Evolutionary conservation across 2,888 invertebrate species (phyloP).

Genomic region (Peribatodes rhomboidaria): DNA sequence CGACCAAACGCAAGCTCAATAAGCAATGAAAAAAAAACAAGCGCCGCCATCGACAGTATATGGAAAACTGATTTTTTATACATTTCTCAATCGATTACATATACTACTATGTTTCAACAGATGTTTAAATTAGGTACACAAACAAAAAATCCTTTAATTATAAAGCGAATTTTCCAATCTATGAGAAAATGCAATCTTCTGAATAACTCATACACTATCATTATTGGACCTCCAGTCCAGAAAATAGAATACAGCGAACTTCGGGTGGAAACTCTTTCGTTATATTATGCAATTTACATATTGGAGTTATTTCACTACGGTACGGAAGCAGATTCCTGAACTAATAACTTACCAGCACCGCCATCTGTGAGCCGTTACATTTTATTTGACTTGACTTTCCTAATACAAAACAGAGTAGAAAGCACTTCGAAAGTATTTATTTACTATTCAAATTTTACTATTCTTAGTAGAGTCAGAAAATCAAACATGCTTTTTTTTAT

Average conservation of each 20-base stretch:
- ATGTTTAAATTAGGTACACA: too few species aligned
- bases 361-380: conserved; percentile 27
- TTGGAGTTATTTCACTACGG: conserved; percentile 9
- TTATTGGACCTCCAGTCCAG: not conserved
- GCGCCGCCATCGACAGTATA: too few species aligned
- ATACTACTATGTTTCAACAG: too few species aligned
- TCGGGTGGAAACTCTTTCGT: not conserved
- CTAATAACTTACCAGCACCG: conserved; percentile 16
- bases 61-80: too few species aligned
- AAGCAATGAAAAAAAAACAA: too few species aligned
- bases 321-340: conserved; percentile 13
- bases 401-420: conserved; percentile 8
- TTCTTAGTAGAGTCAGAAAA: not conserved
- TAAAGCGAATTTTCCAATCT: not conserved
- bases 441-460: not conserved
- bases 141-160: not conserved
- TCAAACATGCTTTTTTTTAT: too few species aligned
- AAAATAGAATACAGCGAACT: conserved; percentile 5
- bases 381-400: conserved; percentile 19
- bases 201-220: not conserved
- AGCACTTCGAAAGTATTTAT: conserved; percentile 1
- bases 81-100: too few species aligned
- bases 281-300: conserved; percentile 7
- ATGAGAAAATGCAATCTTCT: not conserved
- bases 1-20: too few species aligned